phyloP scores from a whole-genome alignment of 2,888 invertebrate genomes.

The Drosophila cognata region DNA sequence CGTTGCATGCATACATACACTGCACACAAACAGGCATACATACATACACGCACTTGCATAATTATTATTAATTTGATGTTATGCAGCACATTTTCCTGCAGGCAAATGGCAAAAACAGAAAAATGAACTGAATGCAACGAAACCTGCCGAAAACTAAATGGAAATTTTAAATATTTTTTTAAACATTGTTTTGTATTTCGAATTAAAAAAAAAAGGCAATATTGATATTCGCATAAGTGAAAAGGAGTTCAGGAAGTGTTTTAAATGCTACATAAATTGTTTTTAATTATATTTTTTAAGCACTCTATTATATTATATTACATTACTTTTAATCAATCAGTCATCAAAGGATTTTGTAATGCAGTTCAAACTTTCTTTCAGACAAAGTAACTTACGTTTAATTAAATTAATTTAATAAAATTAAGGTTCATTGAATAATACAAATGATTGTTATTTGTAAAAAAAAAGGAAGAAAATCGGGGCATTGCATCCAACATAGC shows the following conservation, averaged over 20 bases:
- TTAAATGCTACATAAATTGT: not conserved
- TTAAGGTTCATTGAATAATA: not conserved
- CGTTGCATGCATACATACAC: conserved; percentile 4
- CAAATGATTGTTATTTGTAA: not conserved
- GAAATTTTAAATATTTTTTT: not conserved
- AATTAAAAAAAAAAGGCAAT: not conserved
- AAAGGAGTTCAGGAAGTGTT: not conserved
- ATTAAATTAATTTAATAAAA: not conserved
- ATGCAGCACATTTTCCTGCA: conserved; percentile 24
- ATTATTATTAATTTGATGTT: conserved; percentile 39
- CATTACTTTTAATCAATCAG: too few relatives aligned
- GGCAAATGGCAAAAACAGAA: conserved; percentile 18
- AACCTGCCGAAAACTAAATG: not conserved
- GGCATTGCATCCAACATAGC: not conserved
- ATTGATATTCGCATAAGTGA: not conserved
- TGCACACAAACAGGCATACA: not conserved
- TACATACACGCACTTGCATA: conserved; percentile 3
- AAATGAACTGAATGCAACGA: conserved; percentile 12
- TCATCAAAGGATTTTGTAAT: not conserved
- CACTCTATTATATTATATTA: not conserved
- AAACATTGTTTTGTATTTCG: not conserved
- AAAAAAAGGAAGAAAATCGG: not conserved
- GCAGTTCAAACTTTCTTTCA: not conserved
- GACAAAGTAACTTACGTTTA: not conserved
- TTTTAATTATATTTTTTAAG: not conserved